Evolutionary conservation across 2,113 vertebrate genomes (phyloP).

Genomic region (Peromyscus polionotus): DNA sequence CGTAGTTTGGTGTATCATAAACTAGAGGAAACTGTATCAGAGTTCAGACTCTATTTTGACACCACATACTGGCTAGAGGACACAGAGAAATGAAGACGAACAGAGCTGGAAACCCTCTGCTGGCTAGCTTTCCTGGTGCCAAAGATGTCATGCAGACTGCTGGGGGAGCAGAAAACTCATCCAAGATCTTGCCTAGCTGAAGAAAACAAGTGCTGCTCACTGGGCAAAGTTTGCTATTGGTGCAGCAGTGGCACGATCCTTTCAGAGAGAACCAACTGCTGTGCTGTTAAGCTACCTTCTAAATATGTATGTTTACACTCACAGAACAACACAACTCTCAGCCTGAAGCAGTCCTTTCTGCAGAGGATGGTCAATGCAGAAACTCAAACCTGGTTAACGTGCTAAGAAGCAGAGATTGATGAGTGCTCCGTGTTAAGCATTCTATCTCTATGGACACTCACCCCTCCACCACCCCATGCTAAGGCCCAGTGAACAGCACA

Average conservation of each 20-base stretch:
- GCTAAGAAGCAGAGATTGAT: neutral
- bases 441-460: too few species aligned
- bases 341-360: neutral
- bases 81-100: neutral
- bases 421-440: neutral
- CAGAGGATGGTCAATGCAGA: neutral
- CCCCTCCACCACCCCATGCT: neutral
- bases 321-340: neutral
- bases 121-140: neutral
- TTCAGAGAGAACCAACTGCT: neutral
- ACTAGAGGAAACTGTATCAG: neutral
- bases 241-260: neutral
- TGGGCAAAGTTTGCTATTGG: neutral
- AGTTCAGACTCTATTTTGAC: neutral
- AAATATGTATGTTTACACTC: neutral
- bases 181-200: neutral
- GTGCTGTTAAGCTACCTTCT: neutral
- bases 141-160: too few species aligned
- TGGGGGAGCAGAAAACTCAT: neutral
- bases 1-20: neutral
- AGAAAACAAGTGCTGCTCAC: too few species aligned
- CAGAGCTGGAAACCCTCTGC: neutral
- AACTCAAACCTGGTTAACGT: too few species aligned
- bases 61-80: neutral
- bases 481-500: neutral